Evolutionary conservation across 92 coral and sea anemone genomes (phyloP).

Genomic region (Bergia sp.): DNA sequence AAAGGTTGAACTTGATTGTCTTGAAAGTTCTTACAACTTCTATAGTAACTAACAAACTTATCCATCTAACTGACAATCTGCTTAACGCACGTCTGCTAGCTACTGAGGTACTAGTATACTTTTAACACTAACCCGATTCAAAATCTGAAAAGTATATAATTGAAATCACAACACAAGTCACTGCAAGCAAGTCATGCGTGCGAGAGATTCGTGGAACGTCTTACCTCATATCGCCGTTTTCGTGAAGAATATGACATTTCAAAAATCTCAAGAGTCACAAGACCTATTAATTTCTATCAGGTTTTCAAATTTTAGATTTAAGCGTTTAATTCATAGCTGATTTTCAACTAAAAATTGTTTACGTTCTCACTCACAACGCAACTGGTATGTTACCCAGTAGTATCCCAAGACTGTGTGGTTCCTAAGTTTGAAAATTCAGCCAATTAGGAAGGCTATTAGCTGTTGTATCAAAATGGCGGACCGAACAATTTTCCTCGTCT

Average conservation of each 20-base stretch:
- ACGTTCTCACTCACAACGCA: no score
- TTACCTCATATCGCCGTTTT: conserved; percentile 38
- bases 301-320: neutral
- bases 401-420: neutral
- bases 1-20: no score
- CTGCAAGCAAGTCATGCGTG: neutral
- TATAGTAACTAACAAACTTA: no score
- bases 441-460: neutral
- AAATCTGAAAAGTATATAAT: no score
- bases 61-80: no score
- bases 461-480: conserved; percentile 45
- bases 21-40: no score
- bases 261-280: neutral
- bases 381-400: neutral
- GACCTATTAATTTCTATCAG: neutral
- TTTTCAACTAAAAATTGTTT: neutral
- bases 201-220: neutral
- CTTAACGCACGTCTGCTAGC: no score
- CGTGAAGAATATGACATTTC: conserved; percentile 24
- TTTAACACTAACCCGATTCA: no score
- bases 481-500: neutral
- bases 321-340: neutral
- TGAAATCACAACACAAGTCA: no score
- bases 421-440: neutral
- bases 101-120: no score